Evolutionary conservation across 2,797 vertebrate species (phyloP).

Genomic region (Limnodromus scolopaceus): DNA sequence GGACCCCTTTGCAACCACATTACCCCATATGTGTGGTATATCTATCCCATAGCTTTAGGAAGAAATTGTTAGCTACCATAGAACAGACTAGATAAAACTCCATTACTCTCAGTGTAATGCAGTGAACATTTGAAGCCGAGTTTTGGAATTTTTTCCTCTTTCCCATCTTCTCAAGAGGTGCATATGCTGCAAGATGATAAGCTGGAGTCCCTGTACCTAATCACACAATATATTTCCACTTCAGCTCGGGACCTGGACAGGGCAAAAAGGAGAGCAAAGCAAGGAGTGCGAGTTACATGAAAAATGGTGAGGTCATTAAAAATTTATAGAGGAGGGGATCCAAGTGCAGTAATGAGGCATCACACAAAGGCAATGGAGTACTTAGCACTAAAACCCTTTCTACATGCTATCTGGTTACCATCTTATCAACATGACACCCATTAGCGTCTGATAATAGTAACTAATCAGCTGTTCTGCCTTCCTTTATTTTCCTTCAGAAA

Average conservation of each 20-base stretch:
- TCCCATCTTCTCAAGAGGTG: fast-evolving
- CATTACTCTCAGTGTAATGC: background rate
- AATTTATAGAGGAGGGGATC: conserved; percentile 81
- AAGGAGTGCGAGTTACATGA: conserved; percentile 54
- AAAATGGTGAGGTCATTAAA: conserved; percentile 83
- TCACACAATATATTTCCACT: background rate
- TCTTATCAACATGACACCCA: conserved; percentile 84
- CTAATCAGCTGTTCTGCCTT: conserved; percentile 79
- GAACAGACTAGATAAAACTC: background rate
- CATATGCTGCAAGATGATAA: background rate
- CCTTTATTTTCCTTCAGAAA: conserved; percentile 78
- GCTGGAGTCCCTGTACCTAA: background rate
- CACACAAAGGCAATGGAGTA: conserved; percentile 73
- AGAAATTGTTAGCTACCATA: background rate
- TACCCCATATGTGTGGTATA: background rate
- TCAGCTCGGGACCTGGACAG: conserved; percentile 23
- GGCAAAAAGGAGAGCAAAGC: background rate
- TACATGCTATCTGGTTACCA: conserved; percentile 82
- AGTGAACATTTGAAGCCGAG: background rate
- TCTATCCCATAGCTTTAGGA: background rate
- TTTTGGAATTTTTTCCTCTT: background rate
- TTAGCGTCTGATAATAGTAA: conserved; percentile 83
- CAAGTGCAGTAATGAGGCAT: conserved; percentile 79
- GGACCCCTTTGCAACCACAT: fast-evolving
- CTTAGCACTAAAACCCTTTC: conserved; percentile 81